phyloP scores from a whole-genome alignment of 1,140 invertebrate species.

The Brachionus paranguensis region DNA sequence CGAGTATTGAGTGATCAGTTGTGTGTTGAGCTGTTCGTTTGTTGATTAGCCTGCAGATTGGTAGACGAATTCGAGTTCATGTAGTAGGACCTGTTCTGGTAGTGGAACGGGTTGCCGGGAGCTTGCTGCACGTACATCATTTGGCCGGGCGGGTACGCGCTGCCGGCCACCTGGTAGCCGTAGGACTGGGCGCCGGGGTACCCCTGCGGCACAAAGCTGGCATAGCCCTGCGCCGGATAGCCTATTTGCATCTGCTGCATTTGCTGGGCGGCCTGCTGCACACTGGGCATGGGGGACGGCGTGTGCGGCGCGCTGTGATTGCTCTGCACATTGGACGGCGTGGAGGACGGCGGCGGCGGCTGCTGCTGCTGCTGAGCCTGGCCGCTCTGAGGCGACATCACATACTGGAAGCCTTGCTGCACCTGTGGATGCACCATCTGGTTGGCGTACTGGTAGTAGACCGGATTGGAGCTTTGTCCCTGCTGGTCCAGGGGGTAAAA shows the following conservation, averaged over 20 bases:
- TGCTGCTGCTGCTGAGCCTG: neutral
- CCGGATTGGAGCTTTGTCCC: neutral
- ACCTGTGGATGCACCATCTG: neutral
- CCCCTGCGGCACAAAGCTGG: neutral
- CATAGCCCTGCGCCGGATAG: neutral
- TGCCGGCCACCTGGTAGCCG: neutral
- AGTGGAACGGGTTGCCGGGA: neutral
- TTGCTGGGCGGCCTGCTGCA: neutral
- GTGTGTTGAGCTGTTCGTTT: neutral
- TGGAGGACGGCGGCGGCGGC: neutral
- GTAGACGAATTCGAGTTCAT: neutral
- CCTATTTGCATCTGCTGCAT: neutral
- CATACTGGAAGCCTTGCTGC: neutral
- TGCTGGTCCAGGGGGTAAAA: neutral
- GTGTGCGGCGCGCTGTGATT: constrained; percentile 24
- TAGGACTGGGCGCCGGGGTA: neutral
- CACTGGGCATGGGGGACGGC: neutral
- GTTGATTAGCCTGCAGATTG: neutral
- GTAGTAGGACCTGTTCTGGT: neutral
- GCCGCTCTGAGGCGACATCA: neutral
- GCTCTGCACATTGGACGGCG: neutral
- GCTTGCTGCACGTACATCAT: neutral
- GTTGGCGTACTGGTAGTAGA: constrained; percentile 4
- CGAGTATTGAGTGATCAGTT: neutral
- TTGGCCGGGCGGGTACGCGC: neutral